phyloP scores from a whole-genome alignment of 2,113 vertebrate species.

The Himantopus leucocephalus region DNA sequence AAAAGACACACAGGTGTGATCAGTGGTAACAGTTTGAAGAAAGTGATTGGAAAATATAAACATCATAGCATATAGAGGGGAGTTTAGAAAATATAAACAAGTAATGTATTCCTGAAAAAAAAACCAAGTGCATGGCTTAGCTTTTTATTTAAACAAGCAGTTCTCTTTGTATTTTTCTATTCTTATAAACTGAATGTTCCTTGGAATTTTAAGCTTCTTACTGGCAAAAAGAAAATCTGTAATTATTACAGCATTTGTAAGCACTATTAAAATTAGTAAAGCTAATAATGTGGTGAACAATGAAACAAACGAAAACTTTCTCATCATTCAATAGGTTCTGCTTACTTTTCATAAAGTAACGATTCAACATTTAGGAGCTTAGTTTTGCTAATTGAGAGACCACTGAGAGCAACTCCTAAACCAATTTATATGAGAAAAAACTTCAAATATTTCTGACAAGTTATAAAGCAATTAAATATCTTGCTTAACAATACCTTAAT shows the following conservation, averaged over 20 bases:
- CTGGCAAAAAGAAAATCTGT: not conserved
- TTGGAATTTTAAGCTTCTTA: not conserved
- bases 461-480: not conserved
- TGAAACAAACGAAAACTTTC: not conserved
- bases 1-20: not conserved
- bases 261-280: not conserved
- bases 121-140: not conserved
- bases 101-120: not conserved
- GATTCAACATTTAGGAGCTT: not conserved
- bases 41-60: not conserved
- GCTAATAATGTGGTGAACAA: not conserved
- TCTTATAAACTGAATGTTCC: not conserved
- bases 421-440: not conserved
- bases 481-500: not conserved
- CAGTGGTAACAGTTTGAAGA: not conserved
- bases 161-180: not conserved
- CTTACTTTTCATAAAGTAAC: not conserved
- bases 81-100: not conserved
- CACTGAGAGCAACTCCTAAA: not conserved
- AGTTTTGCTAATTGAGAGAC: not conserved
- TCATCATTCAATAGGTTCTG: not conserved
- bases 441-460: not conserved
- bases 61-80: not conserved
- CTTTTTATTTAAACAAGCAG: not conserved
- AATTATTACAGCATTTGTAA: not conserved